Percentiles rank a stretch among this genome's conserved stretches.
Conservation (phyloP, 1,140 invertebrate species). For the Nymphalis io region DNA sequence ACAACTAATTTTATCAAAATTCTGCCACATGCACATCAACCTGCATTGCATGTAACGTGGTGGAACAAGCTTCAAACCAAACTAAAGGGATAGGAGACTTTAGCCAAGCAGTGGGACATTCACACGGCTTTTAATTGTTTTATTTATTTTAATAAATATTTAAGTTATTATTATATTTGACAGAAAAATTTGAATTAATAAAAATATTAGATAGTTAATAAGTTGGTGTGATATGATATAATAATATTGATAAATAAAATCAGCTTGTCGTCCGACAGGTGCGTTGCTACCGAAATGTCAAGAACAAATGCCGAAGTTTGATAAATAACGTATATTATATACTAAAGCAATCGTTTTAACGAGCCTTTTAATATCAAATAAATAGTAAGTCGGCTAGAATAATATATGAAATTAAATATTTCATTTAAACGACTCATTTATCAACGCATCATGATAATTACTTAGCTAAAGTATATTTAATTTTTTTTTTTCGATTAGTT, state of each 20-base stretch:
- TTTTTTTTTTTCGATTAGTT: too few species aligned
- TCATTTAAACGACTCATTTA: not conserved
- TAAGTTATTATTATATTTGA: too few species aligned
- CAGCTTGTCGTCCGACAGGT: slow-evolving; percentile 27
- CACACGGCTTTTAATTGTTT: too few species aligned
- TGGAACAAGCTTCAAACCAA: too few species aligned
- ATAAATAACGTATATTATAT: slow-evolving; percentile 15
- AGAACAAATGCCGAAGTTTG: slow-evolving; percentile 26
- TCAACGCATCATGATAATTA: not conserved
- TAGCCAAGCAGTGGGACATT: too few species aligned
- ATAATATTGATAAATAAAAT: slow-evolving; percentile 22
- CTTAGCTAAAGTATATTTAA: not conserved
- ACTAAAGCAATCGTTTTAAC: not conserved
- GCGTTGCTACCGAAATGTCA: slow-evolving; percentile 22
- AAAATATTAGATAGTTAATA: not conserved
- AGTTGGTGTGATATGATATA: slow-evolving; percentile 11
- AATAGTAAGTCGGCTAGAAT: not conserved
- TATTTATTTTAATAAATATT: too few species aligned
- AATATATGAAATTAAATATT: slow-evolving; percentile 3
- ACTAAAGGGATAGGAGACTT: too few species aligned
- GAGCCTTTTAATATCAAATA: slow-evolving; percentile 2
- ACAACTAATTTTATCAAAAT: too few species aligned
- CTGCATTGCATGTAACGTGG: too few species aligned
- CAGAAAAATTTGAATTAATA: too few species aligned
- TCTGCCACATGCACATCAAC: too few species aligned